Percentiles rank a stretch among this genome's conserved stretches.
These are phyloP conservation scores for Drosophila rellima DNA, from an alignment of 2,888 invertebrate species.

Conservation along the genomic window DNA sequence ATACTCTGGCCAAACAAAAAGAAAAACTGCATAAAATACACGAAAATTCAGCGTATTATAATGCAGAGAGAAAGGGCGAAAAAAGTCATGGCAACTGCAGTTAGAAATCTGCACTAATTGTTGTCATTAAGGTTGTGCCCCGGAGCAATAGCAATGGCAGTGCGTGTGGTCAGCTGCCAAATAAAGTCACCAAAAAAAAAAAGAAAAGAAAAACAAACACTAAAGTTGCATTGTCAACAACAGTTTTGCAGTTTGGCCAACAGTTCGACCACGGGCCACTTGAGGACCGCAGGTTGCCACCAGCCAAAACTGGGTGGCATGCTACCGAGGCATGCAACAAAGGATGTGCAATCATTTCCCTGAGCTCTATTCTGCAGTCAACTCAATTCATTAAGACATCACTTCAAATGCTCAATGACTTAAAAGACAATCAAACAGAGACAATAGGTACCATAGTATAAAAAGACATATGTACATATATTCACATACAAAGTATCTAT, in stretches of 20 bases:
- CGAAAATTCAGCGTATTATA: neutral
- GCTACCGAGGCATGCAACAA: conserved; percentile 42
- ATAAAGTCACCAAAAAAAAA: conserved; percentile 46
- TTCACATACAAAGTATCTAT: neutral
- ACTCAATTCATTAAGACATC: conserved; percentile 30
- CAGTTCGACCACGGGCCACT: conserved; percentile 42
- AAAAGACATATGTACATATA: neutral
- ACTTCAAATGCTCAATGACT: neutral
- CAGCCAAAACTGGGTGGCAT: conserved; percentile 46
- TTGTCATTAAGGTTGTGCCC: conserved; percentile 66
- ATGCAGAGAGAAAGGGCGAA: neutral
- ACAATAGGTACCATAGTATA: neutral
- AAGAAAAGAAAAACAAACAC: neutral
- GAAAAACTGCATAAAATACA: conserved; percentile 7
- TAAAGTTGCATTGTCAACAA: conserved; percentile 21
- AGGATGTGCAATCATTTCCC: conserved; percentile 6
- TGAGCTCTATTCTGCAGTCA: neutral
- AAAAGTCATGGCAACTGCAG: conserved; percentile 13
- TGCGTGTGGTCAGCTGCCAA: conserved; percentile 59
- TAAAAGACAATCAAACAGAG: neutral
- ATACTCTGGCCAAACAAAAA: neutral
- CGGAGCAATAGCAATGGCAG: neutral
- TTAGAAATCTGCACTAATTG: conserved; percentile 72
- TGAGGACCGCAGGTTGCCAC: conserved; percentile 22
- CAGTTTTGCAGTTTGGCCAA: neutral